These are phyloP conservation scores for Eriosoma lanigerum DNA, from an alignment of 1,140 invertebrate genomes.

Conservation along the genomic window DNA sequence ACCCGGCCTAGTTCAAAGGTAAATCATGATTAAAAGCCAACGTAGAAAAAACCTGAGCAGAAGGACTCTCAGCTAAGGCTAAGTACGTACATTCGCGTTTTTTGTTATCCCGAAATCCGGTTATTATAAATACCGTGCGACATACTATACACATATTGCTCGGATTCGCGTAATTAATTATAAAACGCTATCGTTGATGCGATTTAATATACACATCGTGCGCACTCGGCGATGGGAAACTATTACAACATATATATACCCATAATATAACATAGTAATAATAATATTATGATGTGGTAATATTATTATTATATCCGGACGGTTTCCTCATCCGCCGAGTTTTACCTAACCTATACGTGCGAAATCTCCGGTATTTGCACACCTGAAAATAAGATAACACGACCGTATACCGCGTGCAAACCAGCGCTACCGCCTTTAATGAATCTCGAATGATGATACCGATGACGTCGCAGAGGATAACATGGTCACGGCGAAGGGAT, in stretches of 20 bases:
- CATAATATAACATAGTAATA: no score
- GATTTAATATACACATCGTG: not conserved
- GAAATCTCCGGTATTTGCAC: slow-evolving; percentile 48
- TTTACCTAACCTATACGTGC: slow-evolving; percentile 44
- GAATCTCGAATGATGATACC: not conserved
- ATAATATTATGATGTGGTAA: no score
- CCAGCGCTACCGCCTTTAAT: not conserved
- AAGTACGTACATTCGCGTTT: not conserved
- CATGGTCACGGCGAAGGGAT: not conserved
- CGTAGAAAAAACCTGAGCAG: not conserved
- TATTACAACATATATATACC: no score
- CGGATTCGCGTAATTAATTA: no score
- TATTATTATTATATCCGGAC: no score
- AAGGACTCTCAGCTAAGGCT: not conserved
- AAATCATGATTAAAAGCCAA: not conserved
- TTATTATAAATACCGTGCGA: not conserved
- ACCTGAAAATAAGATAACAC: slow-evolving; percentile 43
- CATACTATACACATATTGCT: no score
- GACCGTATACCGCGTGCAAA: not conserved
- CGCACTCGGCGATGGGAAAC: no score
- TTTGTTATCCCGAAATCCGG: not conserved
- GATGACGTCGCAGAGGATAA: not conserved
- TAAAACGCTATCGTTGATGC: not conserved
- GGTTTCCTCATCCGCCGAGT: not conserved
- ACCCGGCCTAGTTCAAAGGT: slow-evolving; percentile 13